Conservation (phyloP, 2,113 vertebrate genomes). For the Turnix velox region DNA sequence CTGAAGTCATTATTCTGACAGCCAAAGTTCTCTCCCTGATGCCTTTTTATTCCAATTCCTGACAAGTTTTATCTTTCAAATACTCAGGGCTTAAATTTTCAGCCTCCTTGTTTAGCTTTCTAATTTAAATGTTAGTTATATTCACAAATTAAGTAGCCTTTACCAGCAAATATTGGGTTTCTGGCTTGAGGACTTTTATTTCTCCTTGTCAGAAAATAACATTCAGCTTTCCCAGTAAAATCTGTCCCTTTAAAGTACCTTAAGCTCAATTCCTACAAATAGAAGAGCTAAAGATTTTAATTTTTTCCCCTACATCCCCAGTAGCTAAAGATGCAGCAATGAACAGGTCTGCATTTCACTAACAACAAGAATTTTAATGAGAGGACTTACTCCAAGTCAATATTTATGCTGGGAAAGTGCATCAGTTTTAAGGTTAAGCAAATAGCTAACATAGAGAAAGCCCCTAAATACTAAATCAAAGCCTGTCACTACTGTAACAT, state of each 20-base stretch:
- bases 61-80: background rate
- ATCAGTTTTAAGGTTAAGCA: background rate
- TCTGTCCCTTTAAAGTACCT: background rate
- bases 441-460: background rate
- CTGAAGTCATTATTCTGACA: background rate
- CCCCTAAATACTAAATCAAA: background rate
- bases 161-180: background rate
- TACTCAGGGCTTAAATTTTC: background rate
- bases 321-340: background rate
- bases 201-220: background rate
- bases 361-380: background rate
- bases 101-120: background rate
- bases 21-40: background rate
- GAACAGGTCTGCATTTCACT: background rate
- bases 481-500: background rate
- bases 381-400: background rate
- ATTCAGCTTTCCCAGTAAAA: background rate
- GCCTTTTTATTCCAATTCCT: background rate
- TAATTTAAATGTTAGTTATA: background rate
- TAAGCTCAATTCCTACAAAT: background rate
- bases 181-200: background rate
- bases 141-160: background rate
- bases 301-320: background rate
- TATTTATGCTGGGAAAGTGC: background rate
- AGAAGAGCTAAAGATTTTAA: background rate